Base-by-base conservation (phyloP, 2,888 invertebrate species). In the Aricia artaxerxes region DNA sequence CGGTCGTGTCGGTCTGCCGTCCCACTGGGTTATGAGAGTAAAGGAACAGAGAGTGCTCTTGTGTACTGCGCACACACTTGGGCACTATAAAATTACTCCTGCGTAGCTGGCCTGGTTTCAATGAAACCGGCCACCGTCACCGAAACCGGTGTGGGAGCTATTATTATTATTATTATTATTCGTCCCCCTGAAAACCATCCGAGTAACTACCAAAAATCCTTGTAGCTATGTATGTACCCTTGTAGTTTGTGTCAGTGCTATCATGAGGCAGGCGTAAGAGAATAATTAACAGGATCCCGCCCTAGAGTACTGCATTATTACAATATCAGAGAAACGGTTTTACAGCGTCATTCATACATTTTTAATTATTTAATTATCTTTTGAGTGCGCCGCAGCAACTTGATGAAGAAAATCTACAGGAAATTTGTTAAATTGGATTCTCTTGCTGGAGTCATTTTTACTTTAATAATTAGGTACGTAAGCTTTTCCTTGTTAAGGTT, bases 281-380 rank as follows among this genome's bases (percentile, higher is more conserved):
- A 93, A 92, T 93, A 91, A 92, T 93, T 92, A 88, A 92, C 92
- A 93, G 92, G 91, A 92, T 91, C 92, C 91, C 82, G 86, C 92
- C 90, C 92, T 91, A 88, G 92, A 92, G 92, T 89, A 91, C 91
- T 93, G 92, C 92, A 92, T 93, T 93, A 93, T 93, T 91, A 93
- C 92, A 91, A 91, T 92, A 92, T 92, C 90, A 90, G 89, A 89
- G 90, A 89, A 92, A 92, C 91, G 90, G 90, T 90, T 92, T 91
- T 91, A 91, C 90, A 89, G 88, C 91, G 89, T 92, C 91, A 92
- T 92, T 93, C 92, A 93, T 93, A 92, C 92, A 93, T 93, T 92
- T 88, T 92, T 93, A 93, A 94, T 93, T 92, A 93, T 93, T 93
- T 93, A 93, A 94, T 94, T 93, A 93, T 92, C 92, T 92, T 90